A percentile compares a stretch with the other conserved stretches of the same genome.
phyloP scores from a whole-genome alignment of 2,113 vertebrate genomes.

The Ranitomeya imitator region DNA sequence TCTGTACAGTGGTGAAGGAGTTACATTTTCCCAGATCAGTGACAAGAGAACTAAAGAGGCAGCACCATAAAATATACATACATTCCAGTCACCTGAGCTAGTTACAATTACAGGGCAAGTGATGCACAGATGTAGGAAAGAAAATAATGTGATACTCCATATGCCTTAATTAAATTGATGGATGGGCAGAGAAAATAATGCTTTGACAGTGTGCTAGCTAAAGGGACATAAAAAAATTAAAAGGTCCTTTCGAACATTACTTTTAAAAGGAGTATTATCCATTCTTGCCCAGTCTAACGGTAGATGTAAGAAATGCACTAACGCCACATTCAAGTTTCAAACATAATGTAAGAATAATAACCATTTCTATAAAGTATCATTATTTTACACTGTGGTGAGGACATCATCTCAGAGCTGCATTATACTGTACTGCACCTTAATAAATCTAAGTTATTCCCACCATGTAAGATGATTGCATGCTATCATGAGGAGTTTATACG shows the following conservation, averaged over 20 bases:
- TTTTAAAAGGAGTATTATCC: conserved; percentile 4
- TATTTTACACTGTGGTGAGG: too few species aligned
- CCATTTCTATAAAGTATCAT: too few species aligned
- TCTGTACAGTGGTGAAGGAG: background rate
- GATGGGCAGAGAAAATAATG: conserved; percentile 45
- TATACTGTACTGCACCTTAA: too few species aligned
- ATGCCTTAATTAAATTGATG: conserved; percentile 47
- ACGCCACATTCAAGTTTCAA: background rate
- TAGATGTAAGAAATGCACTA: background rate
- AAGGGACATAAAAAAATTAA: conserved; percentile 22
- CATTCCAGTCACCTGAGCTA: conserved; percentile 18
- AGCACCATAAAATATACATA: conserved; percentile 34
- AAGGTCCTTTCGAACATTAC: background rate
- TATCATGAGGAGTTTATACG: too few species aligned
- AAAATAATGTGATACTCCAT: conserved; percentile 33
- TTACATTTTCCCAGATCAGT: background rate
- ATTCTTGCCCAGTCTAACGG: background rate
- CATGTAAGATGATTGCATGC: too few species aligned
- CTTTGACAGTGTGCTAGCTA: conserved; percentile 24
- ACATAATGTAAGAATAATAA: too few species aligned
- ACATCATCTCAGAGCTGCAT: too few species aligned
- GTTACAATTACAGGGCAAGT: conserved; percentile 6
- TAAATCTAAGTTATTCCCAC: too few species aligned
- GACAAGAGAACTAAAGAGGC: background rate
- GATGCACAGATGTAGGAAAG: background rate